phyloP scores from a whole-genome alignment of 2,113 vertebrate genomes.

The Aplodontia rufa region DNA sequence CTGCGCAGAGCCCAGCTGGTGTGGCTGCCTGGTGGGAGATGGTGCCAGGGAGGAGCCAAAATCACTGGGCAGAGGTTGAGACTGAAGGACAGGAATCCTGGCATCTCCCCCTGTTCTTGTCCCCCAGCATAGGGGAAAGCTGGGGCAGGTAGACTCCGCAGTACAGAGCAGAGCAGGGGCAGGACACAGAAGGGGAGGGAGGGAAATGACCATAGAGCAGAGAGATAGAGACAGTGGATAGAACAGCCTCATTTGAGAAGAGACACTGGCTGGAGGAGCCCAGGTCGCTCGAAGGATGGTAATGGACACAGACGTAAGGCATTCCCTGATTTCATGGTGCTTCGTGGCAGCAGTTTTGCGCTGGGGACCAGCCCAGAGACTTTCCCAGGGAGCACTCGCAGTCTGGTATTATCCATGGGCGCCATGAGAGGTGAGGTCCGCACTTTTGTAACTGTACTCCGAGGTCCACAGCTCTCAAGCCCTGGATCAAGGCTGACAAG shows the following conservation, averaged over 20 bases:
- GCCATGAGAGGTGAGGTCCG: not conserved
- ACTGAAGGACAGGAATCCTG: not conserved
- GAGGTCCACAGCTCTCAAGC: not conserved
- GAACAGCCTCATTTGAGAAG: not conserved
- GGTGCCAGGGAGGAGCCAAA: not conserved
- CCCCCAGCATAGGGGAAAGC: not conserved
- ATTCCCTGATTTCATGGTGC: not conserved
- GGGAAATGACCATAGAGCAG: not conserved
- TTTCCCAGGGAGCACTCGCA: rapidly evolving
- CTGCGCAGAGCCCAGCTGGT: not conserved
- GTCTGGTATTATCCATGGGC: rapidly evolving
- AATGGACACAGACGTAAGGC: not conserved
- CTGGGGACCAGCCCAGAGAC: not conserved
- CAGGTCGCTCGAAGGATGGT: not conserved
- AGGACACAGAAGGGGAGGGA: not conserved
- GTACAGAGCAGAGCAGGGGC: too few relatives aligned
- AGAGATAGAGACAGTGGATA: not conserved
- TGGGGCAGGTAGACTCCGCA: too few relatives aligned
- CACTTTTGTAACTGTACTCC: too few relatives aligned
- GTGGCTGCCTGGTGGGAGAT: not conserved
- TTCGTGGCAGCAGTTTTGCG: not conserved
- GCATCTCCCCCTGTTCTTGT: rapidly evolving
- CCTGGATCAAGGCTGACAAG: not conserved
- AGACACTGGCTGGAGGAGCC: not conserved
- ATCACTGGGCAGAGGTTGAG: not conserved